Evolutionary conservation across 2,797 vertebrate species (phyloP).

Genomic region (Leucoraja ocellata): DNA sequence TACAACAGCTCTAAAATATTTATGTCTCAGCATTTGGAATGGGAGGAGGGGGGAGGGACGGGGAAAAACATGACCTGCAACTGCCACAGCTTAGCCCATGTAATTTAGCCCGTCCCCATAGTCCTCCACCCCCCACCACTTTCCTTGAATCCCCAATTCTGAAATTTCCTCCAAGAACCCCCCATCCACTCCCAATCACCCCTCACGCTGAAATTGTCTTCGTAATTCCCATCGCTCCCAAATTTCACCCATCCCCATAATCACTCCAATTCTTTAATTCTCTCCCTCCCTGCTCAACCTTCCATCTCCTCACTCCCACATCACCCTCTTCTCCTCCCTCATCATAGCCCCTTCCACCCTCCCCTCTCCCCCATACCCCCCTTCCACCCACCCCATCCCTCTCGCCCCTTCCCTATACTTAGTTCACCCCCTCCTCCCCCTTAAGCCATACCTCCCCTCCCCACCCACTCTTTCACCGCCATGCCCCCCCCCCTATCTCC

Average conservation of each 20-base stretch:
- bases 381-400: too few species aligned
- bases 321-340: background rate
- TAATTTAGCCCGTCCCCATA: too few species aligned
- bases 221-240: too few species aligned
- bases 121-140: too few species aligned
- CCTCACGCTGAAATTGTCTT: too few species aligned
- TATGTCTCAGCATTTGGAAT: background rate
- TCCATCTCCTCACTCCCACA: background rate
- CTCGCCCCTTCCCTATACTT: too few species aligned
- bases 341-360: background rate
- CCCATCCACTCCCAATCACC: too few species aligned
- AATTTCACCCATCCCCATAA: too few species aligned
- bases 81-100: background rate
- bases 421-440: background rate
- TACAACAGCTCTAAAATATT: background rate
- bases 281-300: background rate
- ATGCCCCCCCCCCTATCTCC: background rate
- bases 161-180: too few species aligned
- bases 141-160: too few species aligned
- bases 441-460: background rate
- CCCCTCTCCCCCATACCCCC: background rate
- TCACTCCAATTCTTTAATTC: too few species aligned
- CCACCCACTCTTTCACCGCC: background rate
- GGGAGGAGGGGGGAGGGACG: background rate
- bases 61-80: background rate